A percentile compares a stretch with the other conserved stretches of the same genome.
Conservation (phyloP, 2,797 vertebrate species). For the Lycodopsis pacificus region DNA sequence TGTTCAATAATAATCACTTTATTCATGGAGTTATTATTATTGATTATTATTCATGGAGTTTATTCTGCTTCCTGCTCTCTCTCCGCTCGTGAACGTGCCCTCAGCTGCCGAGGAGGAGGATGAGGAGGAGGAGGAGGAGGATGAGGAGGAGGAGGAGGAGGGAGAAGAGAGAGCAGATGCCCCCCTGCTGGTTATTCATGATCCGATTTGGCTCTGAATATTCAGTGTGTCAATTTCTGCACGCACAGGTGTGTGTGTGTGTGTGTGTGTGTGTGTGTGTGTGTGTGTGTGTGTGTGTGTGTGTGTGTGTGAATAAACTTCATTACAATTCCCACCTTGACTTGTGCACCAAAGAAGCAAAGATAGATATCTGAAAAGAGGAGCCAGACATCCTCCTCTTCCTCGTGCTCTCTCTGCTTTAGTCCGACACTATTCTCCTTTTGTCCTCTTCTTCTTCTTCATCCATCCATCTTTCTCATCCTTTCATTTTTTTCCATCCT, state of each 20-base stretch:
- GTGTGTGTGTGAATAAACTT: neutral
- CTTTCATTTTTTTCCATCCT: neutral
- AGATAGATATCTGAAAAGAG: too few relatives aligned
- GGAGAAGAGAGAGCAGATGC: neutral
- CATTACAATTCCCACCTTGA: neutral
- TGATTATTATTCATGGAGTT: too few relatives aligned
- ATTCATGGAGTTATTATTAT: too few relatives aligned
- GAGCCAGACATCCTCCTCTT: too few relatives aligned
- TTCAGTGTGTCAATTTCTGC: neutral
- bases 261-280: too few relatives aligned
- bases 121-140: neutral
- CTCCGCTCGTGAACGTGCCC: neutral
- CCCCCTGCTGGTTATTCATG: neutral
- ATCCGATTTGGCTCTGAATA: constrained; percentile 1
- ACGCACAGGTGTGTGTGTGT: too few relatives aligned
- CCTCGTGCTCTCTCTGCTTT: too few relatives aligned
- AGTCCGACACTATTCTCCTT: too few relatives aligned
- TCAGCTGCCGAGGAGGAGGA: too few relatives aligned
- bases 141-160: too few relatives aligned
- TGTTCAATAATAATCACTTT: too few relatives aligned
- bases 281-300: too few relatives aligned
- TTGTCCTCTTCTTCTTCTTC: neutral
- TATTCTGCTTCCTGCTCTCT: neutral
- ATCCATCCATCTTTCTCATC: neutral
- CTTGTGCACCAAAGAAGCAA: neutral